phyloP scores from a whole-genome alignment of 2,888 invertebrate species.

The Hydrotaea diabolus region DNA sequence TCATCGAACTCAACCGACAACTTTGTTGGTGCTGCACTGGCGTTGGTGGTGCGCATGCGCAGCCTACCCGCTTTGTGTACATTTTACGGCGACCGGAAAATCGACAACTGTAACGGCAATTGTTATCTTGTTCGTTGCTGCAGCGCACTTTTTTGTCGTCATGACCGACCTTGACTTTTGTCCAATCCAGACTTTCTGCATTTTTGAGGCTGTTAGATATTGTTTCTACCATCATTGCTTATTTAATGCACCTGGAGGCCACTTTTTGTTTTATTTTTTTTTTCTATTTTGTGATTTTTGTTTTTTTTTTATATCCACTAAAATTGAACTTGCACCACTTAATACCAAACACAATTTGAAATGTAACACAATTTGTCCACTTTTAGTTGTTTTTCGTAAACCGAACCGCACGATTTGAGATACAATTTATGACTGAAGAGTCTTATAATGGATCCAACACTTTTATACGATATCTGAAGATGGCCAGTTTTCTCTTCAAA shows the following conservation, averaged over 20 bases:
- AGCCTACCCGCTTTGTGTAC: background rate
- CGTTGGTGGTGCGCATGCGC: constrained; percentile 56
- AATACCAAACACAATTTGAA: background rate
- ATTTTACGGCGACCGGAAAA: constrained; percentile 53
- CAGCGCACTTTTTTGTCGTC: constrained; percentile 62
- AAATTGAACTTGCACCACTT: background rate
- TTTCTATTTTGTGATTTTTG: background rate
- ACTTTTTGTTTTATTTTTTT: background rate
- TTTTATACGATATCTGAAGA: constrained; percentile 48
- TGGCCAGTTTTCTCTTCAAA: constrained; percentile 14
- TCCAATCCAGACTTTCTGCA: constrained; percentile 37
- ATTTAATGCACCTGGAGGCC: background rate
- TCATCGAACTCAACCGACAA: constrained; percentile 56
- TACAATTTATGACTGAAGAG: constrained; percentile 54
- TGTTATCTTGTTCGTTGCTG: constrained; percentile 20
- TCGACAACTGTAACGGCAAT: constrained; percentile 49
- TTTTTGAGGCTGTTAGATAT: constrained; percentile 45
- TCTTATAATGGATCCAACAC: constrained; percentile 38
- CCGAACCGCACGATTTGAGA: constrained; percentile 50
- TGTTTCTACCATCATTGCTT: background rate
- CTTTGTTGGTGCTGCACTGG: constrained; percentile 54
- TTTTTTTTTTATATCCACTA: background rate
- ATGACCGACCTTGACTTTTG: constrained; percentile 77
- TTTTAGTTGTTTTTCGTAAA: background rate
- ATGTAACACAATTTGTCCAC: background rate